phyloP scores from a whole-genome alignment of 2,113 vertebrate genomes.

The Hymenochirus boettgeri region DNA sequence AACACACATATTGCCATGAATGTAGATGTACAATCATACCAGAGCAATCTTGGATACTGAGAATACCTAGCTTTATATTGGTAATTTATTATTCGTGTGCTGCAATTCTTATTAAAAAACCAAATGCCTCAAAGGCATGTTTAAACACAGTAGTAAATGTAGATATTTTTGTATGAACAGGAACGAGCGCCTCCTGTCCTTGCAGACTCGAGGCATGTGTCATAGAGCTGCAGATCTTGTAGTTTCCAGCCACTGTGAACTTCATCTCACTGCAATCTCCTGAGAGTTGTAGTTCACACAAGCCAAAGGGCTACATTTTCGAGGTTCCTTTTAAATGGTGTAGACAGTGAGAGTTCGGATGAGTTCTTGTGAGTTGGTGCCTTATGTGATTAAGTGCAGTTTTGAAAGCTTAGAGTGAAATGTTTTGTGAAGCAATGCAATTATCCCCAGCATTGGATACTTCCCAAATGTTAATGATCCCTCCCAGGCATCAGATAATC shows the following conservation, averaged over 20 bases:
- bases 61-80: neutral
- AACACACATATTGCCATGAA: neutral
- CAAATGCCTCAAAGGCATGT: neutral
- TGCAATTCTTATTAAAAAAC: neutral
- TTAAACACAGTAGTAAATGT: too few species aligned
- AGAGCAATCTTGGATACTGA: neutral
- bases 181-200: too few species aligned
- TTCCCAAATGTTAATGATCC: neutral
- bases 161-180: too few species aligned
- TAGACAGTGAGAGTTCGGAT: neutral
- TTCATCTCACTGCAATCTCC: neutral
- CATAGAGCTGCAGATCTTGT: too few species aligned
- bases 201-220: too few species aligned
- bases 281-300: neutral
- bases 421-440: slow-evolving; percentile 11
- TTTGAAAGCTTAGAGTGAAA: slow-evolving; percentile 13
- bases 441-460: slow-evolving; percentile 1
- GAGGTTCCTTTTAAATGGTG: neutral
- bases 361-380: slow-evolving; percentile 29
- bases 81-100: neutral
- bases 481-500: neutral
- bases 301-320: neutral
- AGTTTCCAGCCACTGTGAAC: too few species aligned
- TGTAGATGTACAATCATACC: slow-evolving; percentile 17
- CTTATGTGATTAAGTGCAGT: slow-evolving; percentile 22